phyloP scores from a whole-genome alignment of 2,113 vertebrate species.

The Recurvirostra avosetta region DNA sequence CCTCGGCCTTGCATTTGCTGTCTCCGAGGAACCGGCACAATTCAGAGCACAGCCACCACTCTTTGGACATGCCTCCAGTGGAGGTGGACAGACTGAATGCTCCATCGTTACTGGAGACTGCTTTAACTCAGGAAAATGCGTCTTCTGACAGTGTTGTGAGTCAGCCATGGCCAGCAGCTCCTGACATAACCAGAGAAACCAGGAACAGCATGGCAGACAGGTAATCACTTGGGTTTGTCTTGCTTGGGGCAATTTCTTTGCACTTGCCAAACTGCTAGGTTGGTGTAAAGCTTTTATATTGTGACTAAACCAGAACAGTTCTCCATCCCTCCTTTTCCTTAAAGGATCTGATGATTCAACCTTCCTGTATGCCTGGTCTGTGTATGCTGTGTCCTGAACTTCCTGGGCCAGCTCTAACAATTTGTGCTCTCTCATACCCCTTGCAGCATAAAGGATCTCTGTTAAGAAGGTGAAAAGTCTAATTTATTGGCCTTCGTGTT shows the following conservation, averaged over 20 bases:
- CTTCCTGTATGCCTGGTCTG: neutral
- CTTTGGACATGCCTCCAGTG: slow-evolving; percentile 80
- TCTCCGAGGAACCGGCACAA: slow-evolving; percentile 78
- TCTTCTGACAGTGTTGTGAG: slow-evolving; percentile 73
- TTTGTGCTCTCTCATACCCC: neutral
- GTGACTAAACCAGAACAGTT: neutral
- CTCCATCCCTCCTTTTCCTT: neutral
- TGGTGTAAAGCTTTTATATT: neutral
- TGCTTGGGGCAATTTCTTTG: neutral
- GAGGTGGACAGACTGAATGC: slow-evolving; percentile 83
- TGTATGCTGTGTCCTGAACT: neutral
- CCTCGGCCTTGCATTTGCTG: slow-evolving; percentile 88
- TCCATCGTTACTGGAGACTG: slow-evolving; percentile 86
- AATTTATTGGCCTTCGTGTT: neutral
- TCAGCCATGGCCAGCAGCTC: slow-evolving; percentile 93
- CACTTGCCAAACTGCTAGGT: neutral
- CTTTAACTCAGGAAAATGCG: slow-evolving; percentile 84
- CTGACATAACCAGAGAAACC: slow-evolving; percentile 96
- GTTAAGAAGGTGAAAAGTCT: neutral
- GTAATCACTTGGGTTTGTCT: slow-evolving; percentile 32
- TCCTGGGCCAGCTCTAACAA: neutral
- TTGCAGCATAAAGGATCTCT: neutral
- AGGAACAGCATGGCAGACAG: slow-evolving; percentile 85
- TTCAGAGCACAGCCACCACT: slow-evolving; percentile 78
- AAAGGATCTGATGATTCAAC: neutral